phyloP scores from a whole-genome alignment of 2,888 invertebrate genomes.

The Drosophila paramelanica region DNA sequence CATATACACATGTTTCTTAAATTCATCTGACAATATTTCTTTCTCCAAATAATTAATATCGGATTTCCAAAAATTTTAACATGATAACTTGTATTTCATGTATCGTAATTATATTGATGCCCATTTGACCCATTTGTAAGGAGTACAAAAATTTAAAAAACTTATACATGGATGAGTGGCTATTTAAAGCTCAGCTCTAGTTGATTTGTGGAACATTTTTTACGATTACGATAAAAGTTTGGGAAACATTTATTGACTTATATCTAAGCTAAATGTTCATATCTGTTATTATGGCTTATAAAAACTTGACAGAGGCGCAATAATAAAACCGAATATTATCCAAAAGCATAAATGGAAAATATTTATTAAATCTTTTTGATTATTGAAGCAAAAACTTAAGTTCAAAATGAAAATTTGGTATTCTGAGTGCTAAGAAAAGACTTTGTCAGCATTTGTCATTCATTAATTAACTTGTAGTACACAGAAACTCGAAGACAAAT shows the following conservation, averaged over 20 bases:
- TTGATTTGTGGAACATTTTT: conserved; percentile 12
- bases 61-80: too few relatives aligned
- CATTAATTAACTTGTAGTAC: conserved; percentile 56
- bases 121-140: neutral
- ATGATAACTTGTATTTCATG: too few relatives aligned
- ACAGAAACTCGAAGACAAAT: conserved; percentile 38
- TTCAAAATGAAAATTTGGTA: neutral
- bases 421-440: conserved; percentile 1
- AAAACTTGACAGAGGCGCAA: conserved; percentile 6
- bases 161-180: neutral
- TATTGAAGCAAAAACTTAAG: neutral
- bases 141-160: neutral
- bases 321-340: conserved; percentile 5
- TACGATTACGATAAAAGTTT: conserved; percentile 27
- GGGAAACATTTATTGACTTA: conserved; percentile 15
- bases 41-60: too few relatives aligned
- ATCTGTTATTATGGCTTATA: conserved; percentile 8
- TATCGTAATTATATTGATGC: too few relatives aligned
- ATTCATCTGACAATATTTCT: too few relatives aligned
- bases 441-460: conserved; percentile 20
- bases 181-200: conserved; percentile 12
- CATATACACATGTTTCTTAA: neutral
- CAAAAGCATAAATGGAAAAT: conserved; percentile 6
- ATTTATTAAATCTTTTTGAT: neutral
- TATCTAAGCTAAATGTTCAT: conserved; percentile 1